Evolutionary conservation across 2,888 invertebrate species (phyloP).

Genomic region (Aspidiotus destructor): DNA sequence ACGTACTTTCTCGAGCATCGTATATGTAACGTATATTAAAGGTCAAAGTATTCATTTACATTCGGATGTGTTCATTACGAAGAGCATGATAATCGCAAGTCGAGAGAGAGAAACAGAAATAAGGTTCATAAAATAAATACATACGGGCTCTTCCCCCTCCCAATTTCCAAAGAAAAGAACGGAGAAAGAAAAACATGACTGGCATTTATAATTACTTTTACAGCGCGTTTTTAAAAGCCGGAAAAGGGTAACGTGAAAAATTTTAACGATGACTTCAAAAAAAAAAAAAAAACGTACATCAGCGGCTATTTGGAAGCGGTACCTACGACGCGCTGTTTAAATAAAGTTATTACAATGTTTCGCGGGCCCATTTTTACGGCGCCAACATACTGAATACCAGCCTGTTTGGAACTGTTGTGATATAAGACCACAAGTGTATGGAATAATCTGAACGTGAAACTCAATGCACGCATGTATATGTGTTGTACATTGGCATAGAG

Average conservation of each 20-base stretch:
- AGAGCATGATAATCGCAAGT: neutral
- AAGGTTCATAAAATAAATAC: neutral
- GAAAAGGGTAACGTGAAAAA: constrained; percentile 4
- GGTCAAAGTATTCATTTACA: constrained; percentile 1
- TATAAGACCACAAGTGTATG: neutral
- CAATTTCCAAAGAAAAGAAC: too few relatives aligned
- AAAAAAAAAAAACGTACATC: neutral
- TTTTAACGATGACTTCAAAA: neutral
- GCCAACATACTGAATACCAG: neutral
- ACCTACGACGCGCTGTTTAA: neutral
- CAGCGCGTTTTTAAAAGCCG: neutral
- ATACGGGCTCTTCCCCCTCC: neutral
- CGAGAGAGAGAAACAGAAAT: neutral
- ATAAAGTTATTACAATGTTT: too few relatives aligned
- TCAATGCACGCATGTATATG: too few relatives aligned
- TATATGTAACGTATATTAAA: neutral
- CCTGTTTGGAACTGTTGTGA: neutral
- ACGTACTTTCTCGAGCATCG: neutral
- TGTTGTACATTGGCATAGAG: too few relatives aligned
- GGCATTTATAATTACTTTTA: neutral
- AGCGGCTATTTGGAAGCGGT: constrained; percentile 2
- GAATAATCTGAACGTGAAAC: neutral
- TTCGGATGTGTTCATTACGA: neutral
- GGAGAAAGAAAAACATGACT: neutral
- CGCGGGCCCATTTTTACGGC: neutral